A percentile compares a stretch with the other conserved stretches of the same genome.
Conservation (phyloP, 2,797 vertebrate genomes). For the Octomys mimax region DNA sequence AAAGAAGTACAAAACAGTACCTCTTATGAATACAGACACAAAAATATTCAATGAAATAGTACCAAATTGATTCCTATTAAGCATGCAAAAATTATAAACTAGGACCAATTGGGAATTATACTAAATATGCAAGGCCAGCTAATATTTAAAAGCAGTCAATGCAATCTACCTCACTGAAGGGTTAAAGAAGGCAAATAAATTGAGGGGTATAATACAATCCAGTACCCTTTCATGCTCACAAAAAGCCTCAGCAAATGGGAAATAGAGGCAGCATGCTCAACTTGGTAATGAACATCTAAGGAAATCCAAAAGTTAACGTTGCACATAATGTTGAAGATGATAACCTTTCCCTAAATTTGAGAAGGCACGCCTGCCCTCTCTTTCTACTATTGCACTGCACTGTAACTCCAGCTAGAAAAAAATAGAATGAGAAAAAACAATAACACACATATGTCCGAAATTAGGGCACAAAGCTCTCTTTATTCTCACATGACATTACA, state of each 20-base stretch:
- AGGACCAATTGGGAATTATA: neutral
- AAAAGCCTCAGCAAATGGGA: neutral
- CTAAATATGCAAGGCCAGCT: neutral
- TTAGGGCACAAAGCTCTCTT: conserved; percentile 18
- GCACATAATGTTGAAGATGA: neutral
- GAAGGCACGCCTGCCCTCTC: neutral
- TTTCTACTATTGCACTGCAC: neutral
- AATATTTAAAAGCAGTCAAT: neutral
- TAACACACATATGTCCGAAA: neutral
- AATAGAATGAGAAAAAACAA: neutral
- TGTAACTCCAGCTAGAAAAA: neutral
- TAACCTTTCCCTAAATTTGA: neutral
- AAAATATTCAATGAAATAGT: no score
- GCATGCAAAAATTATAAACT: neutral
- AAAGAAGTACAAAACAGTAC: neutral
- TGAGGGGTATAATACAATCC: neutral
- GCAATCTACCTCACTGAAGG: neutral
- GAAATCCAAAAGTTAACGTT: neutral
- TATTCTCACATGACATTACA: neutral
- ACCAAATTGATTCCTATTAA: neutral
- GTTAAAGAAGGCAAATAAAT: conserved; percentile 18
- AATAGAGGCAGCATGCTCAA: neutral
- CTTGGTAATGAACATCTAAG: neutral
- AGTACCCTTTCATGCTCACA: neutral
- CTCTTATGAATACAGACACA: no score